These are phyloP conservation scores for human (Homo sapiens) DNA, from an alignment of 2,113 vertebrate genomes.

Conservation along the genomic window GRCh38 chr4:159268501-159269000, in stretches of 20 bases:
- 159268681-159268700: constrained; percentile 72
- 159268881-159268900: constrained; percentile 40
- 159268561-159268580: constrained; percentile 31
- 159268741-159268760: constrained; percentile 83
- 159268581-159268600: constrained; percentile 5
- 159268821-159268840: constrained; percentile 74
- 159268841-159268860: constrained; percentile 72
- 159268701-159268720: constrained; percentile 62
- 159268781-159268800: constrained; percentile 84
- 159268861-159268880: constrained; percentile 55
- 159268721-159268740: constrained; percentile 68
- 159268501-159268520: background rate
- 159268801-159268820: constrained; percentile 76
- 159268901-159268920: constrained; percentile 32
- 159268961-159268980: background rate
- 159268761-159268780: constrained; percentile 85
- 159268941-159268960: background rate
- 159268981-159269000: background rate
- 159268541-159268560: constrained; percentile 59
- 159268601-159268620: constrained; percentile 35
- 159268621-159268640: constrained; percentile 49
- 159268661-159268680: background rate
- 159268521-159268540: background rate
- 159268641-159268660: constrained; percentile 62
- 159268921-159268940: background rate